Evolutionary conservation across 2,797 vertebrate species (phyloP).

Genomic region (Phylloscopus collybita): DNA sequence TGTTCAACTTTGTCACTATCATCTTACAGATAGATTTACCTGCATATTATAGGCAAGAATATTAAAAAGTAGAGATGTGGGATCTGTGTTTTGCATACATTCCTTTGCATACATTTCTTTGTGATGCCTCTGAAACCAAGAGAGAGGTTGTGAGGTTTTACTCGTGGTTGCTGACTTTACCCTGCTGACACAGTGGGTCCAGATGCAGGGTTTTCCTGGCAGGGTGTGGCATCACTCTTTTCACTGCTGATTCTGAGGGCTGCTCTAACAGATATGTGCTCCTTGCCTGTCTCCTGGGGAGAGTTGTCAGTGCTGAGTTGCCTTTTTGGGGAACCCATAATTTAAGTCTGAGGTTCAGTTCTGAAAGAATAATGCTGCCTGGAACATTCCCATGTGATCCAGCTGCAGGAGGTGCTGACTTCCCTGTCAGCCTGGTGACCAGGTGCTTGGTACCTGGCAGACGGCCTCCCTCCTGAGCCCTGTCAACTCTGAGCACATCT

Average conservation of each 20-base stretch:
- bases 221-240: neutral
- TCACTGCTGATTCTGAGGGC: neutral
- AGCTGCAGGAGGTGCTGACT: neutral
- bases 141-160: neutral
- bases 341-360: neutral
- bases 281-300: neutral
- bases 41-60: neutral
- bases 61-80: neutral
- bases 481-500: rapidly evolving
- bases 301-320: neutral
- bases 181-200: rapidly evolving
- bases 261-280: rapidly evolving
- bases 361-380: neutral
- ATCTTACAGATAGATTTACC: neutral
- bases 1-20: neutral
- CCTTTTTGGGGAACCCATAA: neutral
- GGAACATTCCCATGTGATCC: neutral
- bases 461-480: neutral
- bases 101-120: neutral
- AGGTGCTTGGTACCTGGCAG: neutral
- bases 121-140: neutral
- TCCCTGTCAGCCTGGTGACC: neutral
- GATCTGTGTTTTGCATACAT: neutral
- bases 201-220: neutral
- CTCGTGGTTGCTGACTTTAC: neutral